A percentile compares a stretch with the other conserved stretches of the same genome.
These are phyloP conservation scores for Bathybates hornii DNA, from an alignment of 2,113 vertebrate genomes.

Conservation along the genomic window DNA sequence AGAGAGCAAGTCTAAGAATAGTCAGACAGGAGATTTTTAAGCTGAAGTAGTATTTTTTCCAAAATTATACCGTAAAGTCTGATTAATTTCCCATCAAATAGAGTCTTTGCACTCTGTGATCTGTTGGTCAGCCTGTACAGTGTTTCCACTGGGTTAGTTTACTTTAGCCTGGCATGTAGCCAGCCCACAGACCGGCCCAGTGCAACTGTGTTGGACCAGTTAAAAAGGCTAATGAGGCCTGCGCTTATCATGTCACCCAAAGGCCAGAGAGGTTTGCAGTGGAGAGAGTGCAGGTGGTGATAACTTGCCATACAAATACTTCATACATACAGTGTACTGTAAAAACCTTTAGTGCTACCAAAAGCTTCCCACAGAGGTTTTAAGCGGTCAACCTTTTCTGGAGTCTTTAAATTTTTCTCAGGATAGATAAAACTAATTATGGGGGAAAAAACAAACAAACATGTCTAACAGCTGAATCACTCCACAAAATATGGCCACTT, in stretches of 20 bases:
- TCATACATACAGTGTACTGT: not conserved
- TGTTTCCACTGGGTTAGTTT: slow-evolving; percentile 61
- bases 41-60: not conserved
- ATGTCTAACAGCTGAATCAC: not conserved
- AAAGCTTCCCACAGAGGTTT: not conserved
- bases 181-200: slow-evolving; percentile 23
- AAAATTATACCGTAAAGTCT: not conserved
- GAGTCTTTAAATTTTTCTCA: not conserved
- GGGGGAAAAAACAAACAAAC: not conserved
- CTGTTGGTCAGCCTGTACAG: slow-evolving; percentile 38
- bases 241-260: slow-evolving; percentile 45
- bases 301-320: not conserved
- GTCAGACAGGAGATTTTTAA: not conserved
- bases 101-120: slow-evolving; percentile 14
- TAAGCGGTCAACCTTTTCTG: not conserved
- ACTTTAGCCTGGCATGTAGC: slow-evolving; percentile 49
- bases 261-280: slow-evolving; percentile 2
- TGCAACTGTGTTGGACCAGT: slow-evolving; percentile 57
- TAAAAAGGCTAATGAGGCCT: slow-evolving; percentile 70
- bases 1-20: not conserved
- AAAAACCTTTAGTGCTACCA: not conserved
- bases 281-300: not conserved
- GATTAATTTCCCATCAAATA: not conserved
- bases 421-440: not conserved
- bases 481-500: not conserved